Evolutionary conservation across 2,888 invertebrate genomes (phyloP).

Genomic region (Eurytoma adleriae): DNA sequence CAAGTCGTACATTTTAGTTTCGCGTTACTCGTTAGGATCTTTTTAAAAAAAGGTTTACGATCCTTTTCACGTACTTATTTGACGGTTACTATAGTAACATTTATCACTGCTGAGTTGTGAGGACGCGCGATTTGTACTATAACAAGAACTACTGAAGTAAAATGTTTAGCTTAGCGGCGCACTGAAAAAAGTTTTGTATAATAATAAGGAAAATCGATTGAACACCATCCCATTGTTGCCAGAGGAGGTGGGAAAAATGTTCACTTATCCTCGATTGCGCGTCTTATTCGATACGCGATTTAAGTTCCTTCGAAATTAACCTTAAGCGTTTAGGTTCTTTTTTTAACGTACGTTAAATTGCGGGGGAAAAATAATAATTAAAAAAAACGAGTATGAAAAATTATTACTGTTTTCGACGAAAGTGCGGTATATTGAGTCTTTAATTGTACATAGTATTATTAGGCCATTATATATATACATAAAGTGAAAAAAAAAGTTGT

Average conservation of each 20-base stretch:
- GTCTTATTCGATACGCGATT: conserved; percentile 25
- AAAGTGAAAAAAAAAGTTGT: conserved; percentile 31
- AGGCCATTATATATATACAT: neutral
- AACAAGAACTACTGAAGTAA: conserved; percentile 9
- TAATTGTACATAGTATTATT: conserved; percentile 53
- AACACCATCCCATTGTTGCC: conserved; percentile 12
- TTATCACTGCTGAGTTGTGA: too few species aligned
- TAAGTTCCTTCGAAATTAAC: conserved; percentile 50
- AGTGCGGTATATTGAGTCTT: conserved; percentile 46
- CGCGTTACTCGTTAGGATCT: too few species aligned
- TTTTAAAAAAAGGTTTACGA: too few species aligned
- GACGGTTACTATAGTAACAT: too few species aligned
- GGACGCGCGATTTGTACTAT: conserved; percentile 23
- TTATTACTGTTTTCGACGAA: conserved; percentile 50
- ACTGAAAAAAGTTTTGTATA: conserved; percentile 41
- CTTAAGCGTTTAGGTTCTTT: conserved; percentile 40
- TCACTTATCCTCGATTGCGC: conserved; percentile 20
- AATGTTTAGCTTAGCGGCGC: conserved; percentile 22
- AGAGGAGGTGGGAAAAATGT: conserved; percentile 9
- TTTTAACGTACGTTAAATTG: conserved; percentile 4
- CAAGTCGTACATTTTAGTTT: too few species aligned
- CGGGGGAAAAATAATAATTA: neutral
- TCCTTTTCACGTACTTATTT: too few species aligned
- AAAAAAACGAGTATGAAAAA: conserved; percentile 36
- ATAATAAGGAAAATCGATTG: conserved; percentile 6